Percentiles rank a stretch among this genome's conserved stretches.
Conservation (phyloP, 2,113 vertebrate species). For the Poeciliopsis turrubarensis region DNA sequence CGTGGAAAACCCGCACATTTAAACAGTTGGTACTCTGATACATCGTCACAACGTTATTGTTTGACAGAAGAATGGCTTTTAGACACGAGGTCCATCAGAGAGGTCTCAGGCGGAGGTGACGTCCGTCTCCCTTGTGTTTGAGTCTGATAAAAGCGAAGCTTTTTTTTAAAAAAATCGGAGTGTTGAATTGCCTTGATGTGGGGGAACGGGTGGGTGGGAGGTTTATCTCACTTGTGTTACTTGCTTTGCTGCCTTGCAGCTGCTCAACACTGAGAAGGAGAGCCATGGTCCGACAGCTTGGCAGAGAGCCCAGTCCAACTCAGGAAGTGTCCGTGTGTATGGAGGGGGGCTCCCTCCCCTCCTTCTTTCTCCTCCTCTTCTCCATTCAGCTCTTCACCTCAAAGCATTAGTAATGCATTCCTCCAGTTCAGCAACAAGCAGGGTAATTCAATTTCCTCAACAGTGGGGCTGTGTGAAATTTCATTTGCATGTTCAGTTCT, state of each 20-base stretch:
- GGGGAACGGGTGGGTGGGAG: not conserved
- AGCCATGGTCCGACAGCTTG: constrained; percentile 47
- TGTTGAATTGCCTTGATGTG: constrained; percentile 2
- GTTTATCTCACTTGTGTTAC: constrained; percentile 21
- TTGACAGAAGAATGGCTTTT: not conserved
- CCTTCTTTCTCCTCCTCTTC: not conserved
- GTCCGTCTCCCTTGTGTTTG: not conserved
- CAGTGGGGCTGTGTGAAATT: constrained; percentile 73
- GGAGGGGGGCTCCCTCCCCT: not conserved
- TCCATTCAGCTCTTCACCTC: constrained; percentile 72
- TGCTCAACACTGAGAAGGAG: constrained; percentile 53
- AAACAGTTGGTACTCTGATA: not conserved
- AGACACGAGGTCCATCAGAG: not conserved
- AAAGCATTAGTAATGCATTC: constrained; percentile 79
- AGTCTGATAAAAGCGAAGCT: not conserved
- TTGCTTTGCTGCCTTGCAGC: constrained; percentile 55
- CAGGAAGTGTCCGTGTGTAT: constrained; percentile 62
- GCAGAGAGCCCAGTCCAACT: constrained; percentile 59
- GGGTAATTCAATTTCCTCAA: constrained; percentile 76
- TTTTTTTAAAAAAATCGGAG: constrained; percentile 12
- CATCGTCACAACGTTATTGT: not conserved
- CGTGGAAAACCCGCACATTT: not conserved
- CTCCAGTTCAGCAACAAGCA: constrained; percentile 68
- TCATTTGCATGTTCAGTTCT: constrained; percentile 60
- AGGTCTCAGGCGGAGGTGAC: not conserved